Percentiles rank a stretch among this genome's conserved stretches.
Evolutionary conservation across 2,797 vertebrate genomes (phyloP).

Genomic region (Trematomus bernacchii): DNA sequence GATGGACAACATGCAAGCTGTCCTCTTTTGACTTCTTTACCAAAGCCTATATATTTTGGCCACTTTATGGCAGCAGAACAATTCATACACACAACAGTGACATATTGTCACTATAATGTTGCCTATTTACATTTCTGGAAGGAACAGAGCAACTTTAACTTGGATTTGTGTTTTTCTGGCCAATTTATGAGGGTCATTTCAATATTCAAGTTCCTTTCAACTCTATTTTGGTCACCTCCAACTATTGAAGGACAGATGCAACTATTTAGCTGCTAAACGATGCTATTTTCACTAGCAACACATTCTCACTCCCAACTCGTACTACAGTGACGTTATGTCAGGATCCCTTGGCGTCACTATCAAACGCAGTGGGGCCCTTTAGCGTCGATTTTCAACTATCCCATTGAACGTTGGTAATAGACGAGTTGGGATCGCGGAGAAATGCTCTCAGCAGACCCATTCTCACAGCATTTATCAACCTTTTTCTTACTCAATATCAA

Average conservation of each 20-base stretch:
- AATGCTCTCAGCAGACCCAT: too few species aligned
- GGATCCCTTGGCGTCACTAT: too few species aligned
- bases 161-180: background rate
- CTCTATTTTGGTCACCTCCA: background rate
- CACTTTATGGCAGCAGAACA: background rate
- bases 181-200: background rate
- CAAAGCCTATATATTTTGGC: too few species aligned
- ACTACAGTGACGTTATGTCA: too few species aligned
- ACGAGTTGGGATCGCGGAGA: too few species aligned
- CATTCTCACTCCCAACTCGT: too few species aligned
- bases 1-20: background rate
- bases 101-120: background rate
- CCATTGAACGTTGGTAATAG: too few species aligned
- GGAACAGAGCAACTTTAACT: background rate
- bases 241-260: background rate
- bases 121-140: background rate
- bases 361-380: too few species aligned
- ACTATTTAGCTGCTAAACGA: background rate
- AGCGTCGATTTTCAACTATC: too few species aligned
- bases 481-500: too few species aligned
- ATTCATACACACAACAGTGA: background rate
- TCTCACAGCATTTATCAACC: too few species aligned
- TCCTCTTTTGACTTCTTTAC: background rate
- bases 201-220: background rate
- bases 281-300: background rate